Percentiles rank a stretch among this genome's conserved stretches.
Conservation (phyloP, 2,797 vertebrate genomes). For the Myripristis jacobus region DNA sequence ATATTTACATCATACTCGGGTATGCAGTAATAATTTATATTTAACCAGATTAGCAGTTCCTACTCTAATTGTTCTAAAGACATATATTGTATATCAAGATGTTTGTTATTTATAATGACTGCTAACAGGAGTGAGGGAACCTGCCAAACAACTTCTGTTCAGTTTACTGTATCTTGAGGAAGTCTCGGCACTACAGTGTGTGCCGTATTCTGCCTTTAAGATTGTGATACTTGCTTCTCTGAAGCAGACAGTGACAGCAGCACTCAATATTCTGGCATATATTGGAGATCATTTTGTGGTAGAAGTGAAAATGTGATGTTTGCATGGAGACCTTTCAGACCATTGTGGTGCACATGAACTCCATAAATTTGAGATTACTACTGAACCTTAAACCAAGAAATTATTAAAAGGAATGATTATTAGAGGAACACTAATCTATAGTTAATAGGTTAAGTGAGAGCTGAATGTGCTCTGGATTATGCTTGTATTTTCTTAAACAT, state of each 20-base stretch:
- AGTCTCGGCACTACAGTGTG: not conserved
- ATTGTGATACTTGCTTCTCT: not conserved
- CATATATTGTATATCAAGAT: not conserved
- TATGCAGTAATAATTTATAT: slow-evolving; percentile 56
- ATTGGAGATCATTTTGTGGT: not conserved
- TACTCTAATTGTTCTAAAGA: not conserved
- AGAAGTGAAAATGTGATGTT: slow-evolving; percentile 1
- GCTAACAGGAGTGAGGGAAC: slow-evolving; percentile 28
- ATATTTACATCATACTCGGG: slow-evolving; percentile 18
- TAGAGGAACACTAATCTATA: slow-evolving; percentile 1
- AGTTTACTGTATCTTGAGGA: slow-evolving; percentile 23
- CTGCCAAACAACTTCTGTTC: slow-evolving; percentile 4
- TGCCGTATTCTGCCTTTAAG: not conserved
- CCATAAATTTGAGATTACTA: not conserved
- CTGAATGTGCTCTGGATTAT: slow-evolving; percentile 37
- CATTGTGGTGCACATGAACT: not conserved
- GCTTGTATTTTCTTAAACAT: not conserved
- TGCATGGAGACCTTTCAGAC: slow-evolving; percentile 3
- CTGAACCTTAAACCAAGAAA: slow-evolving; percentile 8
- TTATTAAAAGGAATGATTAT: slow-evolving; percentile 1
- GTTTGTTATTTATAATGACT: slow-evolving; percentile 26
- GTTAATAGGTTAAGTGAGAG: slow-evolving; percentile 22
- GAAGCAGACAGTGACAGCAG: not conserved
- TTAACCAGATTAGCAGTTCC: slow-evolving; percentile 24
- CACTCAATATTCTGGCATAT: not conserved